A percentile compares a stretch with the other conserved stretches of the same genome.
These are phyloP conservation scores for Invenusta paracnida DNA, from an alignment of 2,888 invertebrate genomes.

Conservation along the genomic window DNA sequence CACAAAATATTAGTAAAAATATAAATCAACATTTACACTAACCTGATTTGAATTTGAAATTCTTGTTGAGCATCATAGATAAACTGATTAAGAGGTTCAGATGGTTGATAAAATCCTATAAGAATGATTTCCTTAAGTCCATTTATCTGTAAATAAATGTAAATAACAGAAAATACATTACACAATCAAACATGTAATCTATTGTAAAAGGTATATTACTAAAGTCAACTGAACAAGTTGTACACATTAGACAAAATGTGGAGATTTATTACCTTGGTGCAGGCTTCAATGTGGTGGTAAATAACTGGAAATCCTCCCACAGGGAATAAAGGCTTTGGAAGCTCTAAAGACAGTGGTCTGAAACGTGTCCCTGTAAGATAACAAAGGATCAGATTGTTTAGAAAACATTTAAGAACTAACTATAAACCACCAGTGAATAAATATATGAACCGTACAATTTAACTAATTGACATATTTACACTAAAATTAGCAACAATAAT, in stretches of 20 bases:
- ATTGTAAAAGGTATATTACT: no score
- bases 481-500: no score
- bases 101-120: slow-evolving; percentile 82
- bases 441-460: no score
- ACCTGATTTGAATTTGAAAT: slow-evolving; percentile 76
- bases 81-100: slow-evolving; percentile 76
- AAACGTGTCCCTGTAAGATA: slow-evolving; percentile 79
- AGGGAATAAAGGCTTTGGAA: slow-evolving; percentile 95
- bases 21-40: slow-evolving; percentile 44
- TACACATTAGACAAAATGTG: neutral
- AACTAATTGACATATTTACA: no score
- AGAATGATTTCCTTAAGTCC: slow-evolving; percentile 83
- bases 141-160: slow-evolving; percentile 31
- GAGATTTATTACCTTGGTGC: slow-evolving; percentile 61
- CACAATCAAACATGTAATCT: no score
- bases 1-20: no score
- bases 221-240: no score
- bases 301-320: slow-evolving; percentile 90
- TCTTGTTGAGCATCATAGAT: slow-evolving; percentile 77
- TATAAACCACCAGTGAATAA: no score
- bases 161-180: slow-evolving; percentile 4
- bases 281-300: slow-evolving; percentile 93
- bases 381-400: neutral
- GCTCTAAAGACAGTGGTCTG: slow-evolving; percentile 81
- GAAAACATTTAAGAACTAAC: no score